Evolutionary conservation across 2,797 vertebrate species (phyloP), one percentile per base, ranked within the genome.

Genomic region (Liparis tanakae): DNA sequence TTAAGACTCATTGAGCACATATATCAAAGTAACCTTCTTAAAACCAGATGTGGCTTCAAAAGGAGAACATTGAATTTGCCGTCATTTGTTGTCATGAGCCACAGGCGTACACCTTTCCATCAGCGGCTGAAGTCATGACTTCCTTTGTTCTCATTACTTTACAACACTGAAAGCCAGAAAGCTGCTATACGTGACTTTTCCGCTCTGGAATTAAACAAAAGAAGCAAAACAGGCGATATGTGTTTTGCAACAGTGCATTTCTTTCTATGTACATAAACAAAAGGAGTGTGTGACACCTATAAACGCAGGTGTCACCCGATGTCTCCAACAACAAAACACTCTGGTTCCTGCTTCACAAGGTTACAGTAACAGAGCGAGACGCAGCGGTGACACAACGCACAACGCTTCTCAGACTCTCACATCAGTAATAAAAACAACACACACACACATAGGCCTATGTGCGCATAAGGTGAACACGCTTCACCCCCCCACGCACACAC

Each of bases 331-430:
- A 62, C 64, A 50, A 70, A 56, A 44, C 53, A 9, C 30, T 58
- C 41, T 22, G 17, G n/a, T 44, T 66, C 9, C 44, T 56, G 25
- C 37, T 81, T 74, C 48, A 30, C 64, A 71, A 73, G 69, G 51
- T 79, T 59, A 39, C 5, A 41, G 34, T 9, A 46, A 58, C 53
- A 25, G 33, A 63, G 37, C 30, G 13, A 37, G 12, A 64, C 59
- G 17, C 50, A 33, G 60, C 30, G 33, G 12, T 48, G 37, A 50
- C 55, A 55, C 34, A 71, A 63, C 14, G 60, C 59, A 56, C 22
- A 62, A 22, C 12, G 22, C 62, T 20, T 30, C 15, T 17, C 10
- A 34, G 34, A 33, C 53, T 41, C 15, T 59, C 54, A 54, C 41
- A 72, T 46, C 41, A 12, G 3, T 50, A 6, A 25, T 30, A 48